phyloP scores from a whole-genome alignment of 2,888 invertebrate genomes.

The Gonocerus acuteangulatus region DNA sequence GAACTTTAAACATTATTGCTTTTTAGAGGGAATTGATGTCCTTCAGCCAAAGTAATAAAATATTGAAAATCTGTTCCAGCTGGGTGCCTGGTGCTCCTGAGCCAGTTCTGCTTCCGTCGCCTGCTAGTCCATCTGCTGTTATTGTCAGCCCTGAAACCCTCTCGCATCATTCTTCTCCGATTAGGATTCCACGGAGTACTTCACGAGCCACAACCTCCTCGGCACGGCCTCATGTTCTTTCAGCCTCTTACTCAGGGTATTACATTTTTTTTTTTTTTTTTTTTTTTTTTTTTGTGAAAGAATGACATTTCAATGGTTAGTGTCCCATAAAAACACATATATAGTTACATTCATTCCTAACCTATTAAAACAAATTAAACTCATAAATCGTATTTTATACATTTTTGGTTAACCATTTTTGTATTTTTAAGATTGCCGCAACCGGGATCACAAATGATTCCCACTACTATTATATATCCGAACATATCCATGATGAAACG shows the following conservation, averaged over 20 bases:
- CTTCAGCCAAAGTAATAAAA: too few relatives aligned
- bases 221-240: conserved; percentile 33
- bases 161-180: conserved; percentile 37
- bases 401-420: too few relatives aligned
- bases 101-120: conserved; percentile 57
- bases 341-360: too few relatives aligned
- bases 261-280: conserved; percentile 28
- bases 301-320: too few relatives aligned
- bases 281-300: background rate
- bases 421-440: conserved; percentile 23
- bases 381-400: too few relatives aligned
- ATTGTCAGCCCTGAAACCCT: conserved; percentile 65
- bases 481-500: conserved; percentile 38
- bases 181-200: conserved; percentile 32
- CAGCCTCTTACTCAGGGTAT: conserved; percentile 37
- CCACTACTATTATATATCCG: conserved; percentile 30
- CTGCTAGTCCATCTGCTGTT: conserved; percentile 64
- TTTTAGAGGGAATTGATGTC: too few relatives aligned
- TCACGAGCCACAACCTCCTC: conserved; percentile 37
- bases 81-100: conserved; percentile 38
- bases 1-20: too few relatives aligned
- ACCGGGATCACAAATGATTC: conserved; percentile 33
- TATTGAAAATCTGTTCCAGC: conserved; percentile 17
- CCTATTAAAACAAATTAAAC: too few relatives aligned
- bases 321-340: too few relatives aligned